Evolutionary conservation across 2,113 vertebrate genomes (phyloP).

Genomic region (Callaeas wilsoni): DNA sequence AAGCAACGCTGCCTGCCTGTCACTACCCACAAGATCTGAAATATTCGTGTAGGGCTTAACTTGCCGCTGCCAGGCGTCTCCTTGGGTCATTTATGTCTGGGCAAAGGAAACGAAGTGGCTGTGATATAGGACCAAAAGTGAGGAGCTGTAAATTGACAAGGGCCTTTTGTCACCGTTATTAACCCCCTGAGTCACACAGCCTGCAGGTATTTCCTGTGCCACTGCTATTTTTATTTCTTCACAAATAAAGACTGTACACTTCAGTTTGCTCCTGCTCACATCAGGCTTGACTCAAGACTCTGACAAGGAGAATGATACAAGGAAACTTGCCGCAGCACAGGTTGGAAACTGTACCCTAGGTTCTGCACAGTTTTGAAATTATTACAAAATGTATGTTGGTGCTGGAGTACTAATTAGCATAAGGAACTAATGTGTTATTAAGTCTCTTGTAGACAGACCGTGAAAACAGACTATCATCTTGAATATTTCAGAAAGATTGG

Average conservation of each 20-base stretch:
- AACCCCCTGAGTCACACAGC: background rate
- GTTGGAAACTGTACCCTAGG: background rate
- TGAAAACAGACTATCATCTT: background rate
- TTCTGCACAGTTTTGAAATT: background rate
- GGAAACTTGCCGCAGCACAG: background rate
- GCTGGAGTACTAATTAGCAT: background rate
- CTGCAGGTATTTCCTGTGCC: slow-evolving; percentile 7
- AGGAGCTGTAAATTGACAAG: background rate
- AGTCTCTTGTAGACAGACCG: background rate
- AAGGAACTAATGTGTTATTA: background rate
- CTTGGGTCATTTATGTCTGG: background rate
- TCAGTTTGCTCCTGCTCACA: background rate
- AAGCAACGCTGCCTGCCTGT: background rate
- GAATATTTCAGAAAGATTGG: background rate
- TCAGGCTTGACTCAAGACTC: background rate
- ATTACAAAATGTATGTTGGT: background rate
- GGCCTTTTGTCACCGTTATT: background rate
- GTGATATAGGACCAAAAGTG: background rate
- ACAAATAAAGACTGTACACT: background rate
- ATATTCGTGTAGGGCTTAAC: background rate
- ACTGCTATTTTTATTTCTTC: background rate
- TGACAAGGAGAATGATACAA: background rate
- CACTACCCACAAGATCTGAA: background rate
- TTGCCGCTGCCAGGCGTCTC: accelerated
- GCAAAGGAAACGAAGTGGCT: background rate